Base-by-base conservation (phyloP, 2,888 invertebrate species). In the Sinelater perroti region DNA sequence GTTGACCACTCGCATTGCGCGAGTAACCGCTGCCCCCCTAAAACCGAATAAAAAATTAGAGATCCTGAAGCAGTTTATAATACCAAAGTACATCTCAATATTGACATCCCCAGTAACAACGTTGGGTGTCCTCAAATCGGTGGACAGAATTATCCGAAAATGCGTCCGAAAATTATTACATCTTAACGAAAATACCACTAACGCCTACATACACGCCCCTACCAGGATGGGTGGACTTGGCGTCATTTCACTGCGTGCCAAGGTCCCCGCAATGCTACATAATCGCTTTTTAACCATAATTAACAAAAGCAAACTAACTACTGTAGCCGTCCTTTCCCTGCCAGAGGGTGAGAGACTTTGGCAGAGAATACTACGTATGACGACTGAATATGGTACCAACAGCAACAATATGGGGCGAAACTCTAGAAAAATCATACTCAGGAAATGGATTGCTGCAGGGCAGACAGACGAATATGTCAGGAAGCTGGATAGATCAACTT, bases 381-480 rank as follows among this genome's bases (percentile, higher is more conserved):
- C n/a, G n/a, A n/a, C n/a, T n/a, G n/a, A n/a, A n/a, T n/a, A n/a
- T n/a, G n/a, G n/a, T n/a, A n/a, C n/a, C n/a, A n/a, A n/a, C n/a
- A n/a, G n/a, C n/a, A n/a, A n/a, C n/a, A n/a, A 24, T 24, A 11
- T 35, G 47, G 59, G 24, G 44, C 7, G 42, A 51, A 3, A 17
- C 7, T 3, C 50, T 65, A 10, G 59, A 61, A 13, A 8, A 24
- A 2, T 54, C 51, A 3, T 52, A 58, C 17, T 46, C 38, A 6
- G 55, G 49, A 0, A 38, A 54, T 21, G 49, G 58, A 11, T 28
- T 61, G 14, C 4, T 26, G 6, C 62, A 62, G 10, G 59, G 62
- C 0, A 4, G 8, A 1, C 1, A 1, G 1, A 18, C 31, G 2
- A 2, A 4, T 38, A 38, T 35, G 11, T 26, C 30, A 30, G 49